phyloP scores from a whole-genome alignment of 92 coral and sea anemone species.

The Micromussa lordhowensis region DNA sequence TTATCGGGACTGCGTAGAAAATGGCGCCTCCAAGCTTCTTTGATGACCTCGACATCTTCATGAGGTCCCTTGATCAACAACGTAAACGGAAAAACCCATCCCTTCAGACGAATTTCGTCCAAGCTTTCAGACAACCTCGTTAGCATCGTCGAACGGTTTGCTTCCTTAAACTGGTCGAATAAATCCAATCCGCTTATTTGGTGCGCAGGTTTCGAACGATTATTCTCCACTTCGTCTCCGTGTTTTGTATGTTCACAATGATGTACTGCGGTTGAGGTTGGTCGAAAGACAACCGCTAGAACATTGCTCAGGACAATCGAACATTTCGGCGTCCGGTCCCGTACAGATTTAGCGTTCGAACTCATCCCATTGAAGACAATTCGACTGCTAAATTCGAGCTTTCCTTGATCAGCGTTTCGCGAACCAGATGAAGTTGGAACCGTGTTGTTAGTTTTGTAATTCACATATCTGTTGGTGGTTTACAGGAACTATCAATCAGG shows the following conservation, averaged over 20 bases:
- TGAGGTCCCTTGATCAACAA: conserved; percentile 91
- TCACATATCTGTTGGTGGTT: conserved; percentile 40
- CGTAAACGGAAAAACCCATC: conserved; percentile 92
- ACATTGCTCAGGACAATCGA: conserved; percentile 83
- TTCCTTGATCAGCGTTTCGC: neutral
- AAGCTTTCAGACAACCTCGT: conserved; percentile 84
- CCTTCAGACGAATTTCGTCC: conserved; percentile 84
- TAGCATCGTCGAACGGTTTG: conserved; percentile 72
- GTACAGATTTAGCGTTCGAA: conserved; percentile 58
- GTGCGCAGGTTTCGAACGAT: conserved; percentile 32
- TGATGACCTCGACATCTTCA: conserved; percentile 88
- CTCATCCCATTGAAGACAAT: conserved; percentile 44
- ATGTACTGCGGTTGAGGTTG: conserved; percentile 54
- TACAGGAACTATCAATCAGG: conserved; percentile 39
- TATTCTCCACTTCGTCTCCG: conserved; percentile 24
- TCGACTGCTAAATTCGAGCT: neutral
- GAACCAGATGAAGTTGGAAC: neutral
- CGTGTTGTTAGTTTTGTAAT: conserved; percentile 18
- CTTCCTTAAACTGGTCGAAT: conserved; percentile 80
- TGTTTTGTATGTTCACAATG: conserved; percentile 3
- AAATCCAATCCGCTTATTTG: conserved; percentile 51
- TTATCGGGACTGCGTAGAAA: conserved; percentile 86
- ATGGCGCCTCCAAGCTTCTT: conserved; percentile 92
- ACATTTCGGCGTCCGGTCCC: conserved; percentile 76
- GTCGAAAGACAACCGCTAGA: conserved; percentile 69